A percentile compares a stretch with the other conserved stretches of the same genome.
phyloP scores from a whole-genome alignment of 2,113 vertebrate genomes.

The Hippolais icterina region DNA sequence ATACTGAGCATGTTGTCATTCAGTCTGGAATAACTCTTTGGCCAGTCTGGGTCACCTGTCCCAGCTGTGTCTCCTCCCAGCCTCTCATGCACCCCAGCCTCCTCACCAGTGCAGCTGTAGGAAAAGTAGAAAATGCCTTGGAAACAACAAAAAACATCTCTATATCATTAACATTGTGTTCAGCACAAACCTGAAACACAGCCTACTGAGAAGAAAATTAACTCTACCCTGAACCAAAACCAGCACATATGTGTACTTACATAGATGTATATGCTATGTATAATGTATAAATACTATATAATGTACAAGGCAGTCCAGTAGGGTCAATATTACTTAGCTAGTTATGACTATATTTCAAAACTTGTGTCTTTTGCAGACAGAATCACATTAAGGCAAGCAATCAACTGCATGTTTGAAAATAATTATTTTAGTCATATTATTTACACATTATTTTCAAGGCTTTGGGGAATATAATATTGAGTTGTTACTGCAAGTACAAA shows the following conservation, averaged over 20 bases:
- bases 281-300: neutral
- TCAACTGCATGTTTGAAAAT: neutral
- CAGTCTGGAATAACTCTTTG: neutral
- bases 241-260: neutral
- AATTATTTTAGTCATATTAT: neutral
- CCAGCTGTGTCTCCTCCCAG: fast-evolving
- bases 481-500: neutral
- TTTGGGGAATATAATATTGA: neutral
- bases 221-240: neutral
- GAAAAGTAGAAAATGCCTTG: neutral
- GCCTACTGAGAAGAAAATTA: neutral
- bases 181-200: neutral
- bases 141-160: neutral
- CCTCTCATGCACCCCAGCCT: fast-evolving
- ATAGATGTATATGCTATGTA: fast-evolving
- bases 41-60: neutral
- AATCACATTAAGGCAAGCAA: neutral
- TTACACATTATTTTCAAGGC: neutral
- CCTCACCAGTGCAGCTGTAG: neutral
- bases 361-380: neutral
- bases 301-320: neutral
- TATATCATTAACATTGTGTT: neutral
- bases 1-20: neutral
- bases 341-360: neutral
- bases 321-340: neutral